Conservation (phyloP, 1,140 invertebrate species). For the Octopus sinensis region DNA sequence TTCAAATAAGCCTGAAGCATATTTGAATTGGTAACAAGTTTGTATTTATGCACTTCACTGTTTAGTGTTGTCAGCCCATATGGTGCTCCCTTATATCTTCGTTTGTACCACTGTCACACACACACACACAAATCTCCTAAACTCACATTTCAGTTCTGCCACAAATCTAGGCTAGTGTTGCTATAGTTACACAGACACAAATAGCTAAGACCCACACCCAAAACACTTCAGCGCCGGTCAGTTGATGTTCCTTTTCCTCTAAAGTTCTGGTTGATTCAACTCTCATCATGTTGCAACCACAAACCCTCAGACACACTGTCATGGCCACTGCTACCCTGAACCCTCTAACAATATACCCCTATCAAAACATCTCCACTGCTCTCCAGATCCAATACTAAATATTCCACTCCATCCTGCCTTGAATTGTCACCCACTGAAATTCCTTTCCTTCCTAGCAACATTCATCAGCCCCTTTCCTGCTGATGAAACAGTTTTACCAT, state of each 20-base stretch:
- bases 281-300: background rate
- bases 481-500: too few species aligned
- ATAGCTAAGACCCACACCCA: background rate
- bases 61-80: background rate
- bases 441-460: too few species aligned
- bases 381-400: too few species aligned
- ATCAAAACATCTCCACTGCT: too few species aligned
- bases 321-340: background rate
- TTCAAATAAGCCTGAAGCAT: background rate
- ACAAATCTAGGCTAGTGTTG: background rate
- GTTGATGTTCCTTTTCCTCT: background rate
- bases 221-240: background rate
- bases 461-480: too few species aligned
- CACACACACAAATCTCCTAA: background rate
- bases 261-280: background rate
- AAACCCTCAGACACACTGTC: background rate
- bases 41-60: background rate
- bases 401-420: too few species aligned
- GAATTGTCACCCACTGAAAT: too few species aligned
- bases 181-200: background rate
- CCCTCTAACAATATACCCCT: too few species aligned
- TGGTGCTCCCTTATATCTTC: background rate
- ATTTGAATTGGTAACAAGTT: background rate
- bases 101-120: background rate
- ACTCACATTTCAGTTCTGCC: background rate